Base-by-base conservation (phyloP, 2,888 invertebrate genomes). In the Trachelus iudaicus region DNA sequence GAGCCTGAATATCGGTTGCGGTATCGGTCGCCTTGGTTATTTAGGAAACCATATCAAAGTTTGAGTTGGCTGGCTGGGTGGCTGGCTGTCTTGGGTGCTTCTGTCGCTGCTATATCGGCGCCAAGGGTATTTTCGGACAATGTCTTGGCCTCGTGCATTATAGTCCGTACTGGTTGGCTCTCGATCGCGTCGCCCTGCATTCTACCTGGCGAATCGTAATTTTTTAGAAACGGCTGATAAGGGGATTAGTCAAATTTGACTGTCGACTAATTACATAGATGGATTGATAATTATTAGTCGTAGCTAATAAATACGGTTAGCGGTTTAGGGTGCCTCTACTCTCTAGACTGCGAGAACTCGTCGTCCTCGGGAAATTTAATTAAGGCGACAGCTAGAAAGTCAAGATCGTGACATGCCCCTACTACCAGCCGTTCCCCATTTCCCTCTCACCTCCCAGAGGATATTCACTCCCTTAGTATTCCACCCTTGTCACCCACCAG, bases 21-120 rank as follows among this genome's bases (percentile, higher is more conserved):
- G 87, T 88, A 88, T 90, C 87, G 88, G 88, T 88, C 87, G 88
- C 88, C 89, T 89, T 88, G 89, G 89, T 89, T 89, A 90, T 89
- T 90, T 88, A 88, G 88, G 87, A 90, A 89, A 89, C 89, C 89
- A 88, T 89, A 89, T 89, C 89, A 89, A 89, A 89, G 86, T 89
- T 89, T 88, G 89, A 88, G 87, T 87, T 86, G 88, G 85, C 87
- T 87, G 86, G 83, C 86, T 37, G 37, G 37, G 13, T 37, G 9
- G 34, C 13, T 37, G 56, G 56, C 56, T 56, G 23, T 56, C 56
- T 23, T 23, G 56, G 56, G 23, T 56, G 23, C 23, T 56, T 23
- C 15, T 40, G 15, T 40, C 40, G 40, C 23, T 23, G 2, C 56
- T 23, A 56, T 23, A 23, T 56, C 56, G 56, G 9, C 23, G 9